Conservation (phyloP, 1,140 invertebrate genomes). For the Drosophila bipectinata region DNA sequence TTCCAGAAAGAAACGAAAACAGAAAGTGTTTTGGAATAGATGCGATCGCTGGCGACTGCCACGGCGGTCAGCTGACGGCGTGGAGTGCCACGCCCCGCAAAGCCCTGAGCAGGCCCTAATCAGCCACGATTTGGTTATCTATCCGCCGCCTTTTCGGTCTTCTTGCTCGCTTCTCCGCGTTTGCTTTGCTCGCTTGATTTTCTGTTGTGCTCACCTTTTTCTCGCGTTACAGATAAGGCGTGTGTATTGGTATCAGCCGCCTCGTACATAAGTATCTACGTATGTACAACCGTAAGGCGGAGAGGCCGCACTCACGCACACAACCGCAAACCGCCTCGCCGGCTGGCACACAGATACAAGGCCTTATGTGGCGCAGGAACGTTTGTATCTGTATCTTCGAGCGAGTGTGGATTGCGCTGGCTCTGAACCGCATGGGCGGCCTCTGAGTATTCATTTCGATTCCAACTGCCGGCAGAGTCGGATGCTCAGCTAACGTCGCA, state of each 20-base stretch:
- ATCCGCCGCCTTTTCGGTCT: conserved; percentile 8
- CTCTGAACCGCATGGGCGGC: conserved; percentile 29
- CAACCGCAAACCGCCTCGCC: conserved; percentile 44
- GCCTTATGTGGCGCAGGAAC: conserved; percentile 18
- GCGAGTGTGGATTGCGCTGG: conserved; percentile 16
- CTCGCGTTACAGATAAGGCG: conserved; percentile 43
- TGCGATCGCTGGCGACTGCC: background rate
- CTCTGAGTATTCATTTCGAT: conserved; percentile 59
- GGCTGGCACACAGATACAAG: conserved; percentile 49
- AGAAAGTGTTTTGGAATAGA: conserved; percentile 22
- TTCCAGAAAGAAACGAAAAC: conserved; percentile 24
- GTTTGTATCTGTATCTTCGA: background rate
- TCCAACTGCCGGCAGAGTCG: conserved; percentile 68
- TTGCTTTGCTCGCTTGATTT: conserved; percentile 64
- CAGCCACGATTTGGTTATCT: conserved; percentile 26
- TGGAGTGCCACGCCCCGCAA: conserved; percentile 24
- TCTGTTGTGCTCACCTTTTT: conserved; percentile 80
- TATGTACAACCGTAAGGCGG: conserved; percentile 21
- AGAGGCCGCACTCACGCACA: conserved; percentile 42
- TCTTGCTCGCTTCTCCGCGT: conserved; percentile 11
- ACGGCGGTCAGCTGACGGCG: conserved; percentile 22
- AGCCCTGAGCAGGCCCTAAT: conserved; percentile 16
- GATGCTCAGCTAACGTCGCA: conserved; percentile 50
- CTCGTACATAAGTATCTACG: background rate
- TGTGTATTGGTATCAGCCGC: conserved; percentile 14